These are phyloP conservation scores for Agrochola lota DNA, from an alignment of 2,888 invertebrate species.

Conservation along the genomic window DNA sequence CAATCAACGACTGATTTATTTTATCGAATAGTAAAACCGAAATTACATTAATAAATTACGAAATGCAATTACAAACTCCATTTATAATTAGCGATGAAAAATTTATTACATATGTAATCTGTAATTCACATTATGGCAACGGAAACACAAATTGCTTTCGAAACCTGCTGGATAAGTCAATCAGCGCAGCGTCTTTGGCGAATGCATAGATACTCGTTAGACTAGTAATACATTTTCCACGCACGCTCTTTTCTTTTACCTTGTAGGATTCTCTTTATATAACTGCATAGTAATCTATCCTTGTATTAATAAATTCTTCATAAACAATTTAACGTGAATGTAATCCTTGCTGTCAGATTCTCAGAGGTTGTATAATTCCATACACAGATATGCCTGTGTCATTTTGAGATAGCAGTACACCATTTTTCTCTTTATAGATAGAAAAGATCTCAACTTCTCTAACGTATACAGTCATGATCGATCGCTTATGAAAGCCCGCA, in stretches of 20 bases:
- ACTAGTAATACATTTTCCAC: conserved; percentile 41
- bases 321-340: conserved; percentile 5
- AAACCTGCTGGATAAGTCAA: conserved; percentile 60
- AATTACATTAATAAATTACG: conserved; percentile 33
- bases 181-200: conserved; percentile 49
- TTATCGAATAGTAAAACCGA: background rate
- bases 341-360: conserved; percentile 18
- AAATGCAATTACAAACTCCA: conserved; percentile 31
- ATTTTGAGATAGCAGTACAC: background rate
- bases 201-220: conserved; percentile 27
- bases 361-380: background rate
- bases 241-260: conserved; percentile 36
- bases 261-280: conserved; percentile 22
- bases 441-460: background rate
- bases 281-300: conserved; percentile 21
- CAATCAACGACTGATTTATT: conserved; percentile 3
- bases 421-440: background rate
- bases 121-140: conserved; percentile 40
- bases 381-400: background rate
- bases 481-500: conserved; percentile 4
- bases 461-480: background rate
- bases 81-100: conserved; percentile 45
- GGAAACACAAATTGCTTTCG: conserved; percentile 62
- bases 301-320: conserved; percentile 15
- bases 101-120: conserved; percentile 52